These are phyloP conservation scores for Drosophila cardini DNA, from an alignment of 1,140 invertebrate species.

Conservation along the genomic window DNA sequence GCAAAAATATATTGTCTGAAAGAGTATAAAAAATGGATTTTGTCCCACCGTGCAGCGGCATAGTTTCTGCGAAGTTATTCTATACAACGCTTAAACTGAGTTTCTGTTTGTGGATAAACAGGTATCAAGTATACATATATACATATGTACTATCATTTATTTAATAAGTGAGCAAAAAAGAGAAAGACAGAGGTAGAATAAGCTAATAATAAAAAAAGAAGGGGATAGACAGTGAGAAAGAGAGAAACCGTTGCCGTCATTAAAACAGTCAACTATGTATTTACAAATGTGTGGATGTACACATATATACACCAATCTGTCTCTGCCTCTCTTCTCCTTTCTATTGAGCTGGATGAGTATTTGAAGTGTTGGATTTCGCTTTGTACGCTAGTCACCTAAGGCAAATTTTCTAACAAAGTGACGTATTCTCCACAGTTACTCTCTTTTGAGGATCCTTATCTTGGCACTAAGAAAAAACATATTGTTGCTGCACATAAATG, in stretches of 20 bases:
- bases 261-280: conserved; percentile 38
- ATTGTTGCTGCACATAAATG: too few relatives aligned
- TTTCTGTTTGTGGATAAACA: conserved; percentile 55
- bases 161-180: not conserved
- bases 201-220: not conserved
- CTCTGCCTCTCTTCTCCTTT: conserved; percentile 76
- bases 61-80: conserved; percentile 69
- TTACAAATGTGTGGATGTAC: too few relatives aligned
- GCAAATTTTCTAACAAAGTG: too few relatives aligned
- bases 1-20: too few relatives aligned
- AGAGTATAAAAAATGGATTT: too few relatives aligned
- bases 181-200: conserved; percentile 15
- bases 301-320: conserved; percentile 39
- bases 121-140: conserved; percentile 24
- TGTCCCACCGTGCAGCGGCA: conserved; percentile 15
- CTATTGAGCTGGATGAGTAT: conserved; percentile 33
- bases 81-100: conserved; percentile 31
- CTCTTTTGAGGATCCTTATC: conserved; percentile 16
- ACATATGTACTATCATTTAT: not conserved
- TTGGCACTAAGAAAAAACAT: conserved; percentile 6
- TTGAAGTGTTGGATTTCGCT: conserved; percentile 39
- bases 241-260: conserved; percentile 18
- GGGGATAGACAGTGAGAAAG: conserved; percentile 2
- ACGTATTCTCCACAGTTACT: too few relatives aligned
- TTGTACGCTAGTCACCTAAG: conserved; percentile 35